A percentile compares a stretch with the other conserved stretches of the same genome.
Conservation (phyloP, 2,888 invertebrate genomes). For the Pheosia tremula region DNA sequence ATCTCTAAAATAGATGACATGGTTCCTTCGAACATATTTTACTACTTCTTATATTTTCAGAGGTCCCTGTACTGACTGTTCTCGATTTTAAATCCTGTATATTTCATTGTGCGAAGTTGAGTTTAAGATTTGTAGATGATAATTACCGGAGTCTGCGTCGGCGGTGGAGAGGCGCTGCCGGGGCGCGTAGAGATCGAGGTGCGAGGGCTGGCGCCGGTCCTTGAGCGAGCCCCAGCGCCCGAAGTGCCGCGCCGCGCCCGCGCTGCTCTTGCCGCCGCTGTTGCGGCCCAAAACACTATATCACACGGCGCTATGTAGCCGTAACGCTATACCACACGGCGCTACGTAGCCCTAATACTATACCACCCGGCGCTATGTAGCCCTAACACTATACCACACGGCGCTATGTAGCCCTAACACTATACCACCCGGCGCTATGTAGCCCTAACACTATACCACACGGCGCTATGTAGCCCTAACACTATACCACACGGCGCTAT, state of each 20-base stretch:
- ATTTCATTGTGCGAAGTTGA: too few relatives aligned
- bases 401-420: background rate
- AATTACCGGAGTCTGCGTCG: conserved; percentile 71
- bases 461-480: background rate
- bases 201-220: conserved; percentile 87
- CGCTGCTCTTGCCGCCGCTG: conserved; percentile 77
- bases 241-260: conserved; percentile 84
- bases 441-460: conserved; percentile 61
- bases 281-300: conserved; percentile 73
- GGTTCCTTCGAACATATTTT: too few relatives aligned
- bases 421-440: too few relatives aligned
- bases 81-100: too few relatives aligned
- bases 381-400: conserved; percentile 53
- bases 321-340: background rate
- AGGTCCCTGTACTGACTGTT: too few relatives aligned
- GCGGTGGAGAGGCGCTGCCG: conserved; percentile 70
- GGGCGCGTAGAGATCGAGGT: conserved; percentile 79
- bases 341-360: conserved; percentile 42
- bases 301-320: background rate
- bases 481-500: too few relatives aligned
- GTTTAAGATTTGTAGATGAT: too few relatives aligned
- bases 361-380: background rate
- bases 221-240: conserved; percentile 93
- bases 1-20: too few relatives aligned
- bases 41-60: too few relatives aligned